Conservation (phyloP, 2,888 invertebrate genomes). For the Sisyra nigra region DNA sequence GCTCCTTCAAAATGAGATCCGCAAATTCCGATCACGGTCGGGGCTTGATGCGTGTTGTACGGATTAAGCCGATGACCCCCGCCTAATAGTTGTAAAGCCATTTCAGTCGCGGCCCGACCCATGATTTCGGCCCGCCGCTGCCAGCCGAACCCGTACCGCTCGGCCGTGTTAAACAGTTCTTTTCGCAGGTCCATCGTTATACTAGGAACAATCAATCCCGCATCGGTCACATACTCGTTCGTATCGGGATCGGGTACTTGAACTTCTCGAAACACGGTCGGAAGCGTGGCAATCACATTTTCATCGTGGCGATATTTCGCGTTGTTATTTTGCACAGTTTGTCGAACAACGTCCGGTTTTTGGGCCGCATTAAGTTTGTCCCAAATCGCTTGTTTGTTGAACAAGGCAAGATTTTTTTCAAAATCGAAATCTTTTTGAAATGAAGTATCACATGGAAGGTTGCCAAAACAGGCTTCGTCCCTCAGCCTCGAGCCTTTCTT, state of each 20-base stretch:
- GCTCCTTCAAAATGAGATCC: slow-evolving; percentile 48
- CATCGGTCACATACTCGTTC: slow-evolving; percentile 60
- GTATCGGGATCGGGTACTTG: slow-evolving; percentile 45
- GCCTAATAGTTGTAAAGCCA: slow-evolving; percentile 67
- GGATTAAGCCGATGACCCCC: slow-evolving; percentile 72
- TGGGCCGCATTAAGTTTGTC: slow-evolving; percentile 49
- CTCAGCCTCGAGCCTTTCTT: slow-evolving; percentile 35
- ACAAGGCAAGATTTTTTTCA: slow-evolving; percentile 82
- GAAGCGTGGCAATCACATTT: slow-evolving; percentile 55
- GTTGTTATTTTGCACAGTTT: slow-evolving; percentile 25
- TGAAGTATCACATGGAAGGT: slow-evolving; percentile 42
- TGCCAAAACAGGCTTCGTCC: slow-evolving; percentile 66
- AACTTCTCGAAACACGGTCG: slow-evolving; percentile 50
- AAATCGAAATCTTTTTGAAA: slow-evolving; percentile 77
- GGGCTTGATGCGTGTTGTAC: slow-evolving; percentile 78
- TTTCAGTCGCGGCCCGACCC: slow-evolving; percentile 72
- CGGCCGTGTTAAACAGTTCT: slow-evolving; percentile 51
- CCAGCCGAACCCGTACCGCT: slow-evolving; percentile 44
- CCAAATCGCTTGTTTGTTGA: slow-evolving; percentile 73
- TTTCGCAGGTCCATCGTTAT: slow-evolving; percentile 48
- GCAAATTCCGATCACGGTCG: slow-evolving; percentile 60
- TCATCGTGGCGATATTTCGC: slow-evolving; percentile 62
- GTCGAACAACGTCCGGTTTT: slow-evolving; percentile 42
- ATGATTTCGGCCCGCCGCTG: slow-evolving; percentile 57
- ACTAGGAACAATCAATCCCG: slow-evolving; percentile 65